A percentile compares a stretch with the other conserved stretches of the same genome.
These are phyloP conservation scores for Corella eumyota DNA, from an alignment of 23 tunicate species.

Conservation along the genomic window DNA sequence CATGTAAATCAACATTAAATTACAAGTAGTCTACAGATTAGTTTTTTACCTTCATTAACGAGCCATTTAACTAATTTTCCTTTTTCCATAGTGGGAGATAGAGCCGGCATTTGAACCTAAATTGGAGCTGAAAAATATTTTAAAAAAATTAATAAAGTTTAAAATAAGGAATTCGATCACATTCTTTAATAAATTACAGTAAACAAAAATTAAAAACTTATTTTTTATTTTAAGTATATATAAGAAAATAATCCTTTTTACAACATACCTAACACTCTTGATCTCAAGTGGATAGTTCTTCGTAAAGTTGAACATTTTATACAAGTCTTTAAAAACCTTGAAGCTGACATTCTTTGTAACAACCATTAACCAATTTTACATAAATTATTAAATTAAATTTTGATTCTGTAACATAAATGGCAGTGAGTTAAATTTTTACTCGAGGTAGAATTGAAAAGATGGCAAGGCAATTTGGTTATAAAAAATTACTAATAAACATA, in stretches of 20 bases:
- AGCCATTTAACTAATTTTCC: constrained; percentile 80
- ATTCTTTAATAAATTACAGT: neutral
- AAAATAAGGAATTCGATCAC: neutral
- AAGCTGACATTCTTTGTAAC: constrained; percentile 2
- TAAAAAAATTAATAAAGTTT: neutral
- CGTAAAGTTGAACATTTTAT: neutral
- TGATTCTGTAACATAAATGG: no score
- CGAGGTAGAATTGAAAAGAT: no score
- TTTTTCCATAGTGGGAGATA: constrained; percentile 89
- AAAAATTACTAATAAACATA: no score
- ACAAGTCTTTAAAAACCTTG: neutral
- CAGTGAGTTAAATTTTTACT: no score
- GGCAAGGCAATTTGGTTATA: no score
- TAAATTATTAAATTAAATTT: no score
- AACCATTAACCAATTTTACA: no score
- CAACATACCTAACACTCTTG: neutral
- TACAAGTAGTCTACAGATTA: no score
- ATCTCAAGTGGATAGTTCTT: constrained; percentile 9
- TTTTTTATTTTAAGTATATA: neutral
- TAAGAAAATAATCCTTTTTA: neutral
- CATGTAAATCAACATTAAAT: no score
- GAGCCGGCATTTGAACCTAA: constrained; percentile 64
- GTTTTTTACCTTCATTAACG: constrained; percentile 30
- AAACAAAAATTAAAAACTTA: neutral
- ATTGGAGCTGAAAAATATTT: constrained; percentile 27